Evolutionary conservation across 2,888 invertebrate genomes (phyloP), one percentile per base, ranked within the genome.

Genomic region (Melanophora roralis): DNA sequence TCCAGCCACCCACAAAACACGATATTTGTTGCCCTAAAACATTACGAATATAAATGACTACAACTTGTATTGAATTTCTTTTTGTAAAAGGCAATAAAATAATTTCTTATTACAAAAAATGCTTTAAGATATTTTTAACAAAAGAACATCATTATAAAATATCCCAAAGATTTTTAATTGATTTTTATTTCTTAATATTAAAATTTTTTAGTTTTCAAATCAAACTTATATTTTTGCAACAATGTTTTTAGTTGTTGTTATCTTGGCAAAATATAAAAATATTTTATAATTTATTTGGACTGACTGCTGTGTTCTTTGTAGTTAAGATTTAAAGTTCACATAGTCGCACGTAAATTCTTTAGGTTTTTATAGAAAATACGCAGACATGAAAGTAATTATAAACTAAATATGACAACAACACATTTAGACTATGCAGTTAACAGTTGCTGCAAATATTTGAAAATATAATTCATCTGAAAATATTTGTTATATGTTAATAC

Each of bases 1-100:
- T 27, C 47, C 47, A 51, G 43, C 80, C 80, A 73, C 80, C 77
- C 76, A 80, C 72, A 49, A 76, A 64, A 64, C 80, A 80, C 76
- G 76, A 77, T 32, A 64, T 59, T 49, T 64, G 51, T 57, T 72
- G 72, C 80, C 80, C 80, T 73, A 38, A 62, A 51, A 47, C 62
- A 11, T 7, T 9, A 47, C 6, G 69, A 7, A 7, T 55, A 62
- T 38, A 45, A 60, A 53, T 55, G 19, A 53, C 36, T 62, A 55
- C 62, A 40, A 59, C 12, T 49, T 9, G 14, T 36, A 53, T 62
- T 53, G 34, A 11, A 21, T 60, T 53, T 53, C 34, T 21, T 0
- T 34, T n/a, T 14, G 5, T 38, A n/a, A 59, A 14, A 27, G 27
- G 23, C 53, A 32, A 43, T 23, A 23, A 12, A 9, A 34, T 60